These are phyloP conservation scores for Fistularia commersonii DNA, from an alignment of 2,797 vertebrate genomes.

Conservation along the genomic window DNA sequence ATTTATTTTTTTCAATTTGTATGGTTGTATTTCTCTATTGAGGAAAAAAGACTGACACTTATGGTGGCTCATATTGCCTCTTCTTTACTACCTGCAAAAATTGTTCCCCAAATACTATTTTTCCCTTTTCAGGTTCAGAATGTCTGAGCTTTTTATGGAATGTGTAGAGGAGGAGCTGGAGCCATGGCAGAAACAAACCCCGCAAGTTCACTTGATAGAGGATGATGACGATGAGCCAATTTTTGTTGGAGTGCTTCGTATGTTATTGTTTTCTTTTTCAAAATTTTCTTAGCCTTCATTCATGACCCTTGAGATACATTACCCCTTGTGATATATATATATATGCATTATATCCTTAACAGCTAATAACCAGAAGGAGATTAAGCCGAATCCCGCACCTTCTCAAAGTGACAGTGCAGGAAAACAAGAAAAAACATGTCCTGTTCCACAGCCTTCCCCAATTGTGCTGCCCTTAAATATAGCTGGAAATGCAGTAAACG, in stretches of 20 bases:
- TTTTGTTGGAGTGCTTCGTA: conserved; percentile 77
- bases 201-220: conserved; percentile 55
- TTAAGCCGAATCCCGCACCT: conserved; percentile 20
- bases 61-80: too few relatives aligned
- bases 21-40: too few relatives aligned
- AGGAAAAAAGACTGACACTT: too few relatives aligned
- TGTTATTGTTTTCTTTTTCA: conserved; percentile 15
- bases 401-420: conserved; percentile 20
- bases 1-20: not conserved
- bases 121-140: conserved; percentile 44
- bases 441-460: conserved; percentile 62
- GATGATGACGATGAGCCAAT: conserved; percentile 86
- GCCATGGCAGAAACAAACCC: conserved; percentile 65
- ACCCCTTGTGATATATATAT: conserved; percentile 1
- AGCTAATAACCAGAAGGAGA: conserved; percentile 59
- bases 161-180: conserved; percentile 71
- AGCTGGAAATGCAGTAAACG: conserved; percentile 43
- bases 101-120: conserved; percentile 3
- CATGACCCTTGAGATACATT: not conserved
- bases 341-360: conserved; percentile 13
- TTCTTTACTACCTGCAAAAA: not conserved
- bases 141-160: conserved; percentile 73
- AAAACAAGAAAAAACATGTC: conserved; percentile 25
- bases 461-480: conserved; percentile 69
- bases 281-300: not conserved